Conservation (phyloP, 2,888 invertebrate species). For the Archips crataeganus region DNA sequence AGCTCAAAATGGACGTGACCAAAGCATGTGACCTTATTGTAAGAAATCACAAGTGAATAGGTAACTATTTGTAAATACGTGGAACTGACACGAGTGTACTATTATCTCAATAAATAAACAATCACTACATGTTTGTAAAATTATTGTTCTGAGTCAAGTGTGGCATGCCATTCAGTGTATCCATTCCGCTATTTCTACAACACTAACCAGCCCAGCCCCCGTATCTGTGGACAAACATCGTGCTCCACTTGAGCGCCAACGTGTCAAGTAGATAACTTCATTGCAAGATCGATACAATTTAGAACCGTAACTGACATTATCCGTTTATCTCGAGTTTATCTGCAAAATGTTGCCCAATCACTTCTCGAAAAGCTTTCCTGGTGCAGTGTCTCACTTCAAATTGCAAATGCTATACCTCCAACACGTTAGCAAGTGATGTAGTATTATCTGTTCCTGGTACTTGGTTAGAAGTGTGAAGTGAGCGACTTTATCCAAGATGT, state of each 20-base stretch:
- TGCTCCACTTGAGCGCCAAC: constrained; percentile 52
- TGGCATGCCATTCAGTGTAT: constrained; percentile 1
- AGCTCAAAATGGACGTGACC: no score
- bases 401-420: not conserved
- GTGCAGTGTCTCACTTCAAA: constrained; percentile 8
- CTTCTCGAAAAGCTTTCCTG: constrained; percentile 44
- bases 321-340: constrained; percentile 68
- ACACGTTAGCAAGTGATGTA: constrained; percentile 2
- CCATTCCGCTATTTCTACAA: not conserved
- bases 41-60: not conserved
- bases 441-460: not conserved
- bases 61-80: constrained; percentile 3
- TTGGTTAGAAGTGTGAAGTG: constrained; percentile 1
- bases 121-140: constrained; percentile 4
- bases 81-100: not conserved
- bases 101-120: constrained; percentile 12
- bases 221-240: constrained; percentile 50
- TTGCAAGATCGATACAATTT: constrained; percentile 60
- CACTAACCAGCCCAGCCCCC: constrained; percentile 26
- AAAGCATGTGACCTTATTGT: not conserved
- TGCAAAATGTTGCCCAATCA: constrained; percentile 53
- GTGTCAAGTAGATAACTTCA: constrained; percentile 57
- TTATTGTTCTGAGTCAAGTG: constrained; percentile 1
- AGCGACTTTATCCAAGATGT: not conserved
- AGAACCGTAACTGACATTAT: constrained; percentile 56